Conservation (phyloP, 2,797 vertebrate species). For the Erethizon dorsatum region DNA sequence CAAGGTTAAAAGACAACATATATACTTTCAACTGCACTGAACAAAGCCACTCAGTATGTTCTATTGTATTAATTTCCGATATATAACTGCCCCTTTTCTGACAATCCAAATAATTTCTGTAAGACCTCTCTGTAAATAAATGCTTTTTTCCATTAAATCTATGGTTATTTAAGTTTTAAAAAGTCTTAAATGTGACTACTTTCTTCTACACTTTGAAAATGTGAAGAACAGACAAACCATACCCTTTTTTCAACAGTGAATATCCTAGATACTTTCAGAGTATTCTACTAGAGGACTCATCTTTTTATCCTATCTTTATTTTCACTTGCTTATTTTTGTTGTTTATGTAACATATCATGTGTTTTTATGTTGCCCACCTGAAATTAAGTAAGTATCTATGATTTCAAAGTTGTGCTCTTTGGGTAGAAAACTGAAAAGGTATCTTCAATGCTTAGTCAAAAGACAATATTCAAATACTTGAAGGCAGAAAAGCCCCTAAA, state of each 20-base stretch:
- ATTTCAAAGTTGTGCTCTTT: not conserved
- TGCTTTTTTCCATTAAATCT: not conserved
- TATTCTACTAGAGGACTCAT: constrained; percentile 13
- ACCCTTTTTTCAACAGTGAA: not conserved
- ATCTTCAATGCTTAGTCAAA: constrained; percentile 26
- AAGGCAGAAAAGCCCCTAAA: not conserved
- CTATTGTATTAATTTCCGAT: constrained; percentile 34
- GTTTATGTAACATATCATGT: not conserved
- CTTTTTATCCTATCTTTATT: constrained; percentile 14
- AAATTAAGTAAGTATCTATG: constrained; percentile 6
- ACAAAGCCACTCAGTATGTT: constrained; percentile 22
- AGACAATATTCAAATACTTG: constrained; percentile 23
- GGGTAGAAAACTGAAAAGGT: not conserved
- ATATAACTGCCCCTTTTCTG: not conserved
- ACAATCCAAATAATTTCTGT: constrained; percentile 25
- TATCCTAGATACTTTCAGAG: not conserved
- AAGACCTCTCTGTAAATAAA: not conserved
- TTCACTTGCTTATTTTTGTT: not conserved
- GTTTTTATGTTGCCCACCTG: not conserved
- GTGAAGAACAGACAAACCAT: not conserved
- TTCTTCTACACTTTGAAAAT: not conserved
- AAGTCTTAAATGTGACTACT: not conserved
- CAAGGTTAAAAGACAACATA: not conserved
- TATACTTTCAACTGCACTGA: not conserved
- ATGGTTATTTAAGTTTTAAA: not conserved